A percentile compares a stretch with the other conserved stretches of the same genome.
These are phyloP conservation scores for Aleadryas rufinucha DNA, from an alignment of 2,113 vertebrate species.

Conservation along the genomic window DNA sequence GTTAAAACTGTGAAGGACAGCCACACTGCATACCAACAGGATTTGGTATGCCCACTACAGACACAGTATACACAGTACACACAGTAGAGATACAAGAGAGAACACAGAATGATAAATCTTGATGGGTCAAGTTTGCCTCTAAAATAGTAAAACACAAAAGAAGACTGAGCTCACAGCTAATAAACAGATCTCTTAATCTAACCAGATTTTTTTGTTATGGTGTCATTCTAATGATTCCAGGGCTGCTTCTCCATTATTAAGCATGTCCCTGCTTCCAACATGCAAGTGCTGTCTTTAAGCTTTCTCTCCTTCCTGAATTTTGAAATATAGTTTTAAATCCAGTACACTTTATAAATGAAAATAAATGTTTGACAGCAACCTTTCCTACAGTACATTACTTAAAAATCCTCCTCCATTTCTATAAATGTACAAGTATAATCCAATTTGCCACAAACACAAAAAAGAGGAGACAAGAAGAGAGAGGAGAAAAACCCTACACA, in stretches of 20 bases:
- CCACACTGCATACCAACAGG: neutral
- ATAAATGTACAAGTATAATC: neutral
- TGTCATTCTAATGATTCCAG: neutral
- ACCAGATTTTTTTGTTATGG: neutral
- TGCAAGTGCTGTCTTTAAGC: neutral
- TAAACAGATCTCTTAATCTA: neutral
- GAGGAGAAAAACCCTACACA: neutral
- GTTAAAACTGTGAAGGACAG: neutral
- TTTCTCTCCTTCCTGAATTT: neutral
- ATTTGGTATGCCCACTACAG: neutral
- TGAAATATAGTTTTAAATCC: neutral
- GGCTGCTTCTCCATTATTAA: neutral
- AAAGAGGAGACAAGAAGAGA: neutral
- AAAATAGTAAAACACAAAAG: neutral
- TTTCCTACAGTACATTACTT: neutral
- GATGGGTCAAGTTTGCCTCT: neutral
- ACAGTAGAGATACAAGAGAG: neutral
- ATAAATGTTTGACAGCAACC: neutral
- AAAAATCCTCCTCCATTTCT: neutral
- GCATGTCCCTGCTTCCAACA: neutral
- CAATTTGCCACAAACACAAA: neutral
- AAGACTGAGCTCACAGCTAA: neutral
- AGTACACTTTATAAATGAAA: neutral
- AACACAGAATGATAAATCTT: neutral
- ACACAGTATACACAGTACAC: neutral